A percentile compares a stretch with the other conserved stretches of the same genome.
phyloP scores from a whole-genome alignment of 2,797 vertebrate species.

The Sebastes steindachneri region DNA sequence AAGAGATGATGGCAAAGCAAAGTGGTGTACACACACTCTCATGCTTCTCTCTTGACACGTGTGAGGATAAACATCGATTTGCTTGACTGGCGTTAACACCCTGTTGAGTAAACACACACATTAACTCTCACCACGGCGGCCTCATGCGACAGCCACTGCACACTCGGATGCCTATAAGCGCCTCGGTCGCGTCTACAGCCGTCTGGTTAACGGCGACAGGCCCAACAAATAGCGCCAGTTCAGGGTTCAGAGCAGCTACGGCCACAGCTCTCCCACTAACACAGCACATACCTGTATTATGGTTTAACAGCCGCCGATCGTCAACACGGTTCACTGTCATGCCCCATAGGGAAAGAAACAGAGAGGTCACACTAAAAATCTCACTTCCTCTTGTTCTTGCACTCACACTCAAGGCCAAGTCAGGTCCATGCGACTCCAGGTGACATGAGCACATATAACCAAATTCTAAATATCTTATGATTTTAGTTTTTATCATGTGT shows the following conservation, averaged over 20 bases:
- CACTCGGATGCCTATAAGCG: slow-evolving; percentile 19
- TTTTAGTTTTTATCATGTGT: neutral
- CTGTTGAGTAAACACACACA: slow-evolving; percentile 79
- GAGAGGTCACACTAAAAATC: slow-evolving; percentile 16
- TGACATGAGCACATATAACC: neutral
- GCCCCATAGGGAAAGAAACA: slow-evolving; percentile 27
- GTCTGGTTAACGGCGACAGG: slow-evolving; percentile 4
- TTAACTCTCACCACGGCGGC: slow-evolving; percentile 25
- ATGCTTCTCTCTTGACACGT: slow-evolving; percentile 58
- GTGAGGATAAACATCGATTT: slow-evolving; percentile 75
- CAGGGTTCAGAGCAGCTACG: slow-evolving; percentile 56
- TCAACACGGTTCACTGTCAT: slow-evolving; percentile 45
- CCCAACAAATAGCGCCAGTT: slow-evolving; percentile 60
- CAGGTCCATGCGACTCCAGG: neutral
- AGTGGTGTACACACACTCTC: slow-evolving; percentile 56
- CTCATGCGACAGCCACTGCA: slow-evolving; percentile 21
- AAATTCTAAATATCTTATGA: neutral
- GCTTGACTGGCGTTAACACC: slow-evolving; percentile 74
- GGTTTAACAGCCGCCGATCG: slow-evolving; percentile 39
- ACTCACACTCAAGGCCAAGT: neutral
- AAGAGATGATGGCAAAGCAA: slow-evolving; percentile 78
- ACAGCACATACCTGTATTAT: slow-evolving; percentile 67
- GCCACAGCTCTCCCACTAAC: slow-evolving; percentile 39
- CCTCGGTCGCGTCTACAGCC: neutral
- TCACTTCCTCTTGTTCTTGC: neutral